Percentiles rank a stretch among this genome's conserved stretches.
Evolutionary conservation across 2,797 vertebrate species (phyloP).

Genomic region (Natrix natrix): DNA sequence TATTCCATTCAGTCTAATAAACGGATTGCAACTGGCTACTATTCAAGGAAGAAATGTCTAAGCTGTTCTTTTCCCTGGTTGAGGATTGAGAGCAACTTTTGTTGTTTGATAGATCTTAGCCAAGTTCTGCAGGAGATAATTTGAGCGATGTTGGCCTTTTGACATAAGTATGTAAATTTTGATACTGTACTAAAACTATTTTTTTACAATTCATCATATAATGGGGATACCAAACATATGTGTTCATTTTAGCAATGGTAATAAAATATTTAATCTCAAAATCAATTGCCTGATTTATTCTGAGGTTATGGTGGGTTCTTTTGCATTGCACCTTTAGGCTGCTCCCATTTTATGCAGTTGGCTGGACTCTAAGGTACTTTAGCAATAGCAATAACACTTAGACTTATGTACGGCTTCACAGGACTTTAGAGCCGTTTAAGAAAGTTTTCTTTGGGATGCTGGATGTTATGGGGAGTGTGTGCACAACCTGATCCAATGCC

Average conservation of each 20-base stretch:
- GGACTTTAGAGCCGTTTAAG: too few relatives aligned
- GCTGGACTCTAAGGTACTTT: not conserved
- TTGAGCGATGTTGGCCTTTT: conserved; percentile 73
- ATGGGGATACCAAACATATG: conserved; percentile 75
- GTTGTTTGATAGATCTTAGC: conserved; percentile 1
- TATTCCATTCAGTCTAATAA: not conserved
- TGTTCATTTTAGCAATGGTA: conserved; percentile 77
- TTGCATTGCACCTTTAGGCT: not conserved
- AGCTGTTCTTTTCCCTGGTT: not conserved
- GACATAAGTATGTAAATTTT: conserved; percentile 82
- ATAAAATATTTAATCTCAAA: conserved; percentile 79
- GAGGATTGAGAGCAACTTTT: not conserved
- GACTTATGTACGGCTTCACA: not conserved
- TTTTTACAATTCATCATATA: conserved; percentile 82
- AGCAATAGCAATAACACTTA: not conserved
- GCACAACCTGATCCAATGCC: too few relatives aligned
- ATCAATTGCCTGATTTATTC: conserved; percentile 53
- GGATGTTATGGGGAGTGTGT: not conserved
- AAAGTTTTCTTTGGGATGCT: not conserved
- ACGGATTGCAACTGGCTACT: not conserved
- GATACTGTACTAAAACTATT: conserved; percentile 86
- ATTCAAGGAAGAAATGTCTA: not conserved
- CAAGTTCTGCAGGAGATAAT: conserved; percentile 65
- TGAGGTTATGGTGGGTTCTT: not conserved
- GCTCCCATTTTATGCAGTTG: not conserved